Base-by-base conservation (phyloP, 2,888 invertebrate genomes). In the Patella caerulea region DNA sequence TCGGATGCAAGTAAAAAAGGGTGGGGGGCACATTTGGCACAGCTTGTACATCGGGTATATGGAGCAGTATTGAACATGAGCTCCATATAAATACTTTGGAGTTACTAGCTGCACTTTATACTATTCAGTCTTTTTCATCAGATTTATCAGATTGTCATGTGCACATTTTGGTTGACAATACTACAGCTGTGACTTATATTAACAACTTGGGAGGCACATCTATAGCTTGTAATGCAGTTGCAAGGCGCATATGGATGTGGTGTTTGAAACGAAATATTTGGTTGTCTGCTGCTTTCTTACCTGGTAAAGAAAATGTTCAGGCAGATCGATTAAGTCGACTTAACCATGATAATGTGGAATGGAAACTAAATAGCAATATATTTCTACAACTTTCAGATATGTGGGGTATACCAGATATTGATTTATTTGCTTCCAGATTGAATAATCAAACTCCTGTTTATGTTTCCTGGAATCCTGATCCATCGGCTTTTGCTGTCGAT, bases 181-280 rank as follows among this genome's bases (percentile, higher is more conserved):
- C 71, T 54, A 69, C 53, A 15, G 53, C 70, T 24, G 69, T 69
- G 29, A 24, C 53, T 15, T 73, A 77, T 69, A 17, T 77, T 12
- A 69, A 45, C 52, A n/a, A 73, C 53, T 55, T 70, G 19, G 73
- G 73, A 53, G 77, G 73, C 53, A 77, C 45, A 24, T 70, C 53
- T 29, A 11, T 34, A 73, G 11, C 45, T 14, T 52, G 73, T 54
- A 71, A 77, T 54, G n/a, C 11, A 24, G 34, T 73, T 54, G 73
- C 77, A 7, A n/a, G n/a, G 11, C 15, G 73, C 14, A 77, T 77
- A 29, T 77, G 77, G 77, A 5, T 34, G 54, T 77, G 73, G 77
- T 73, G 70, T 19, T 55, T 70, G 5, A 34, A 73, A 19, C n/a
- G 56, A 70, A 73, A 77, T 55, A 70, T 73, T 17, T 73, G 54